phyloP scores from a whole-genome alignment of 1,140 invertebrate species.

The Aphelenchoides avenae region DNA sequence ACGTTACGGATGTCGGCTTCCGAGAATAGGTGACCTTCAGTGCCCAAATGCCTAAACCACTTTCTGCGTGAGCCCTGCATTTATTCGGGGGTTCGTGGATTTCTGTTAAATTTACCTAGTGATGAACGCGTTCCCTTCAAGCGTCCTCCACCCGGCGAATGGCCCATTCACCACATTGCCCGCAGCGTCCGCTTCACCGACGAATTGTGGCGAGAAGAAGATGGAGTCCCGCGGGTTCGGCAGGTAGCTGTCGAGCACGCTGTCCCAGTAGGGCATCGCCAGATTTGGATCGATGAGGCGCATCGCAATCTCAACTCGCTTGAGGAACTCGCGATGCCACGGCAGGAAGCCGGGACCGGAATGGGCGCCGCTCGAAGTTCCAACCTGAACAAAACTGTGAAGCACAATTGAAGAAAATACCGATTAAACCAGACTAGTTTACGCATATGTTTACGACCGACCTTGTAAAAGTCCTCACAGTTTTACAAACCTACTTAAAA shows the following conservation, averaged over 20 bases:
- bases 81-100: neutral
- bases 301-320: constrained; percentile 51
- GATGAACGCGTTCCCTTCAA: constrained; percentile 24
- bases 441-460: too few relatives aligned
- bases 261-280: constrained; percentile 60
- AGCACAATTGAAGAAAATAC: too few relatives aligned
- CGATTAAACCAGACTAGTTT: too few relatives aligned
- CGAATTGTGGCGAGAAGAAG: constrained; percentile 52
- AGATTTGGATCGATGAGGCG: constrained; percentile 46
- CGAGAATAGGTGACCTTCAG: neutral
- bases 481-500: too few relatives aligned
- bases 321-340: constrained; percentile 48
- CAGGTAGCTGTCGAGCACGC: constrained; percentile 57
- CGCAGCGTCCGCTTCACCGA: constrained; percentile 54
- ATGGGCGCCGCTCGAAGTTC: constrained; percentile 53
- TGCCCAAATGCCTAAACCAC: neutral
- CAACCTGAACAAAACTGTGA: constrained; percentile 48
- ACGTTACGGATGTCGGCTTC: neutral
- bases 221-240: constrained; percentile 56
- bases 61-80: neutral
- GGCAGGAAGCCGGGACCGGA: constrained; percentile 51
- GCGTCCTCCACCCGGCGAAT: constrained; percentile 34
- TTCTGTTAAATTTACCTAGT: constrained; percentile 11
- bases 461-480: constrained; percentile 1
- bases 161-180: constrained; percentile 38